These are phyloP conservation scores for Tinea semifulvella DNA, from an alignment of 2,888 invertebrate genomes.

Conservation along the genomic window DNA sequence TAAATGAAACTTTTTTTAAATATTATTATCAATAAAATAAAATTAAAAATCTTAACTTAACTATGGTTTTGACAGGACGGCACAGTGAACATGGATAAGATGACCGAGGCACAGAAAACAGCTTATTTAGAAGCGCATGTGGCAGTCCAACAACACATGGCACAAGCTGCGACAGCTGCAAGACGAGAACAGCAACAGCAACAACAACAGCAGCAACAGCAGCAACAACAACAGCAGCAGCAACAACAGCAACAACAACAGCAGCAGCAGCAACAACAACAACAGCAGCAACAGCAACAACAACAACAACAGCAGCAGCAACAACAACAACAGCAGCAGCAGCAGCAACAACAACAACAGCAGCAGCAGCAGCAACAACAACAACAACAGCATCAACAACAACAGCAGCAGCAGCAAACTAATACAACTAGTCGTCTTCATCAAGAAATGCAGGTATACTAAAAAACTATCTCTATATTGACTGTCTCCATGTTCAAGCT, in stretches of 20 bases:
- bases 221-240: conserved; percentile 25
- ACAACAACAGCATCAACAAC: conserved; percentile 54
- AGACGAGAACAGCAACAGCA: conserved; percentile 57
- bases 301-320: conserved; percentile 40
- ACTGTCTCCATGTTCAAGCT: too few relatives aligned
- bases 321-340: conserved; percentile 49
- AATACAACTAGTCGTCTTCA: conserved; percentile 50
- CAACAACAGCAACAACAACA: conserved; percentile 38
- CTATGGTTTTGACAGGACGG: conserved; percentile 56
- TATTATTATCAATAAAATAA: too few relatives aligned
- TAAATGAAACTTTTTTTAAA: too few relatives aligned
- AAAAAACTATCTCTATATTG: too few relatives aligned
- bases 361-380: too few relatives aligned
- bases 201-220: conserved; percentile 45
- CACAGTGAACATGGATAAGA: conserved; percentile 78
- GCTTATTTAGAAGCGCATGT: conserved; percentile 79
- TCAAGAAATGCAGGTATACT: conserved; percentile 68
- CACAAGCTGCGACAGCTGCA: conserved; percentile 71
- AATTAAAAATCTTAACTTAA: too few relatives aligned
- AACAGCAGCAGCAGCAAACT: conserved; percentile 39
- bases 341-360: conserved; percentile 47
- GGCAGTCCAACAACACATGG: conserved; percentile 81
- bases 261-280: conserved; percentile 37
- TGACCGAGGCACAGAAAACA: conserved; percentile 78
- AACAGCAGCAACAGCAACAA: conserved; percentile 37